These are phyloP conservation scores for Notothenia coriiceps DNA, from an alignment of 2,113 vertebrate species.

Conservation along the genomic window DNA sequence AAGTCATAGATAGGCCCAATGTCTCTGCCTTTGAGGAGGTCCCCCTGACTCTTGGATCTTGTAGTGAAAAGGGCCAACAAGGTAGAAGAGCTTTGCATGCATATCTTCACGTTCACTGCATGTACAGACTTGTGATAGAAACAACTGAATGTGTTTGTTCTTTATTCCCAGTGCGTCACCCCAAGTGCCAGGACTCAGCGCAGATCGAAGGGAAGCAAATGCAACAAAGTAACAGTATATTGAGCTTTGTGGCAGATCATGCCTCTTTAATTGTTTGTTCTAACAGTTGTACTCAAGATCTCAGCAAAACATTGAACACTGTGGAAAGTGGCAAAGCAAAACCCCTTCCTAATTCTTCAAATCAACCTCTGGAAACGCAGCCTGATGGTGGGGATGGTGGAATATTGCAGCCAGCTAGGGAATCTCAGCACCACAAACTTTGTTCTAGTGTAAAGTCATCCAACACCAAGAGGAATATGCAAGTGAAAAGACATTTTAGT, in stretches of 20 bases:
- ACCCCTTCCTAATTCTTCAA: constrained; percentile 1
- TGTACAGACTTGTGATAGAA: constrained; percentile 15
- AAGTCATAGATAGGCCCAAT: constrained; percentile 8
- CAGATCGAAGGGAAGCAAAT: background rate
- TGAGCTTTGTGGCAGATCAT: background rate
- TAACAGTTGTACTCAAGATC: constrained; percentile 4
- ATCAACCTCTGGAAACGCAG: background rate
- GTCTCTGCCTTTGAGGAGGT: background rate
- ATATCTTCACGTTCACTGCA: background rate
- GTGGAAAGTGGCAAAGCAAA: background rate
- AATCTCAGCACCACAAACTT: background rate
- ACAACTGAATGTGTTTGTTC: background rate
- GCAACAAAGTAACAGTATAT: background rate
- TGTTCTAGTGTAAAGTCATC: background rate
- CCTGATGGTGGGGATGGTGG: background rate
- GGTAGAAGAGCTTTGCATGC: background rate
- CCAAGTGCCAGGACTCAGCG: constrained; percentile 6
- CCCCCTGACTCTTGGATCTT: constrained; percentile 1
- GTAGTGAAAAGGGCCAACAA: background rate
- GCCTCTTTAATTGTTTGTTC: background rate
- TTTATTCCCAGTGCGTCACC: constrained; percentile 21
- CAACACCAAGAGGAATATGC: background rate
- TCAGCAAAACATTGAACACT: background rate
- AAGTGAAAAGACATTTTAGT: constrained; percentile 14
- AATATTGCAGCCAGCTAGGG: background rate